Evolutionary conservation across 2,888 invertebrate genomes (phyloP).

Genomic region (Caenorhabditis drosophilae): DNA sequence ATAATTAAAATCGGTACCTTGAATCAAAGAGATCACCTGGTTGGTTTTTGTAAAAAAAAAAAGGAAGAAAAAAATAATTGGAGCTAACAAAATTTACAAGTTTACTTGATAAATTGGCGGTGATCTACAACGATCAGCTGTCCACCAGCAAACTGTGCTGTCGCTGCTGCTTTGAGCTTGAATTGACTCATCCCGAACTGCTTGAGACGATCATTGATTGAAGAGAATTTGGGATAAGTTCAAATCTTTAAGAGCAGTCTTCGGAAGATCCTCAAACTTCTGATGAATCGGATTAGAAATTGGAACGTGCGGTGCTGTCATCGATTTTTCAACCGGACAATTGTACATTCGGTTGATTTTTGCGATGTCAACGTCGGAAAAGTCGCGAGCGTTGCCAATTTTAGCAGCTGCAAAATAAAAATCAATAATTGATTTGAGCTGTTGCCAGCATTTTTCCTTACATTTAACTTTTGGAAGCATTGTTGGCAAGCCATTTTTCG

Average conservation of each 20-base stretch:
- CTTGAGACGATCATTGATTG: conserved; percentile 28
- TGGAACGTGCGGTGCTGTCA: conserved; percentile 49
- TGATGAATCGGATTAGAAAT: conserved; percentile 38
- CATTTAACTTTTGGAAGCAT: conserved; percentile 67
- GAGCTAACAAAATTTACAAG: conserved; percentile 63
- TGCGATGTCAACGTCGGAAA: conserved; percentile 66
- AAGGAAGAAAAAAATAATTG: background rate
- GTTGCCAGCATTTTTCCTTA: no score
- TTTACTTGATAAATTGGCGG: conserved; percentile 66
- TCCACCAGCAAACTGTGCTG: conserved; percentile 67
- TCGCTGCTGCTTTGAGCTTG: conserved; percentile 13
- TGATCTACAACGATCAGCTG: conserved; percentile 65
- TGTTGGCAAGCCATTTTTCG: conserved; percentile 69
- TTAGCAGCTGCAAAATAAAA: conserved; percentile 44
- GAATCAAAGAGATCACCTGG: conserved; percentile 4
- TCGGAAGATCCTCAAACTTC: conserved; percentile 48
- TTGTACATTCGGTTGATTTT: conserved; percentile 70
- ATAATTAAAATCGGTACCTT: conserved; percentile 6
- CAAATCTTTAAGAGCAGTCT: conserved; percentile 32
- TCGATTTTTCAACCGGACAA: conserved; percentile 52
- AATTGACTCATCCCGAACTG: conserved; percentile 26
- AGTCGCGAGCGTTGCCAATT: conserved; percentile 67
- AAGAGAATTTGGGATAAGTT: conserved; percentile 23
- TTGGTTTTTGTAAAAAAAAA: background rate
- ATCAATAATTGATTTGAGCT: no score